Evolutionary conservation across 2,888 invertebrate genomes (phyloP), one percentile per base, ranked within the genome.

Genomic region (Agrotis segetum): DNA sequence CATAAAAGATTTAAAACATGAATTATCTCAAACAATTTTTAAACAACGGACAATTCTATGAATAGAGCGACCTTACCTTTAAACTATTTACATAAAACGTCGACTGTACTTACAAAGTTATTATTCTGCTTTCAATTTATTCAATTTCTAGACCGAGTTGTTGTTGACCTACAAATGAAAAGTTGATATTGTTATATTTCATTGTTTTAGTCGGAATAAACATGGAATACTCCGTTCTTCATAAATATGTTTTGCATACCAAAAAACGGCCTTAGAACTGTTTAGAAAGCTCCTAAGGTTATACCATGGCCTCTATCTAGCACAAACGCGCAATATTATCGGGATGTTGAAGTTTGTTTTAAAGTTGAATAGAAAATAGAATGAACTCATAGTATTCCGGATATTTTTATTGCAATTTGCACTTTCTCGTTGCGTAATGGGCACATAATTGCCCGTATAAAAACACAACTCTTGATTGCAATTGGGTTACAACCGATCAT

Each of bases 41-140:
- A 72, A 63, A 71, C 16, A 71, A 19, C 14, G 14, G 56, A 47
- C 40, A 58, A 58, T 16, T 58, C 21, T 59, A 53, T 69, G 34
- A 56, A 50, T 67, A 67, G 13, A 40, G 9, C 13, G 47, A 70
- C 44, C 49, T 76, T 60, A 76, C 58, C 24, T 63, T 55, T 16
- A 50, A 55, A 61, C 24, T 58, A 61, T 50, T 60, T 61, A 75
- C 59, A 60, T 71, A 59, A 52, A 62, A 47, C 21, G 47, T 62
- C 29, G 47, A 29, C 9, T 29, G n/a, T 58, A 21, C 11, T 53
- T 21, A 52, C 40, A 1, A 53, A 55, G 44, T 76, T 56, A 71
- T 64, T 77, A 60, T 75, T 55, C 46, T n/a, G 71, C 16, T 24
- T 49, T 19, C 24, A 60, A 64, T 55, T 64, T 75, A 61, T 60